Percentiles rank a stretch among this genome's conserved stretches.
phyloP scores from a whole-genome alignment of 2,888 invertebrate species.

The Oligia fasciuncula region DNA sequence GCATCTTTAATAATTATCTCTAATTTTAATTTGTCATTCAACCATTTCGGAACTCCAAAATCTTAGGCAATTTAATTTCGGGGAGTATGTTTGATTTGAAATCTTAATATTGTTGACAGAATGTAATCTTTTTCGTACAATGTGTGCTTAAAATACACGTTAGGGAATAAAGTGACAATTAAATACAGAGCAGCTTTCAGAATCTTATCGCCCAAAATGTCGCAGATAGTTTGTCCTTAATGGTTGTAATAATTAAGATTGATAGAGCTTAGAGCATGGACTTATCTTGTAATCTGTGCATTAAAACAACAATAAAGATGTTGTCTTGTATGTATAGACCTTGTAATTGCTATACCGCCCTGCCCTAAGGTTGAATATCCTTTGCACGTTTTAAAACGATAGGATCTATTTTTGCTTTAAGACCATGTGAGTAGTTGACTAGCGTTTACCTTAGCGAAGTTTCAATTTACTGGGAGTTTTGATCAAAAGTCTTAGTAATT shows the following conservation, averaged over 20 bases:
- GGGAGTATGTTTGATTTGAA: constrained; percentile 13
- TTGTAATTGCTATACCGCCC: background rate
- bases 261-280: background rate
- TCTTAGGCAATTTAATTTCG: constrained; percentile 24
- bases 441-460: background rate
- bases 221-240: constrained; percentile 31
- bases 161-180: constrained; percentile 23
- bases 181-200: constrained; percentile 22
- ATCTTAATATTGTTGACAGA: constrained; percentile 39
- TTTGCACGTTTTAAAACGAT: background rate
- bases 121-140: constrained; percentile 29
- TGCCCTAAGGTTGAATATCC: background rate
- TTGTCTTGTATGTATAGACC: background rate
- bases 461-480: background rate
- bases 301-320: constrained; percentile 2
- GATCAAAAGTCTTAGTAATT: background rate
- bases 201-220: constrained; percentile 29
- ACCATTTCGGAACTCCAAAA: background rate
- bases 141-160: constrained; percentile 21
- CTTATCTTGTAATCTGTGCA: constrained; percentile 14
- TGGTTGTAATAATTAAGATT: constrained; percentile 42
- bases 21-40: background rate
- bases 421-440: background rate
- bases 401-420: background rate
- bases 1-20: background rate